Base-by-base conservation (phyloP, 2,888 invertebrate species). In the Gandaritis pyraliata region DNA sequence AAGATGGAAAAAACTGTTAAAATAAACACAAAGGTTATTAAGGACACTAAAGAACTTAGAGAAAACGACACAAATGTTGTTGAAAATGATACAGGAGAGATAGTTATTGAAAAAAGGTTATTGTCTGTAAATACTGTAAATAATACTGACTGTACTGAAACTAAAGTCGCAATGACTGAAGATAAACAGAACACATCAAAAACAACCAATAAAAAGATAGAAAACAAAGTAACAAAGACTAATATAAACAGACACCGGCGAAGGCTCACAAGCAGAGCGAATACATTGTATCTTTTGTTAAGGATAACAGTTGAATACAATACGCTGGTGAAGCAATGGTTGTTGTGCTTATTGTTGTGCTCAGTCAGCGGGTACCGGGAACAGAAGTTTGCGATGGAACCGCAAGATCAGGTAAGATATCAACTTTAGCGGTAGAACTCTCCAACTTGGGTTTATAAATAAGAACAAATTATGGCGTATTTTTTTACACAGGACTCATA, bases 381-480 rank as follows among this genome's bases (percentile, higher is more conserved):
- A 55, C 91, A 91, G 74, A 86, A 86, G 67, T 92, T 92, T 70
- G 91, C 90, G 0, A 88, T 92, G 16, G 91, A 92, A 47, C 91
- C 91, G 0, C 90, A 91, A 63, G 91, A 92, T 78, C 91, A 92
- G 87, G 91, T 91, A 61, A 81, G 83, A 46, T 45, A 48, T 16
- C 2, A 58, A 58, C 51, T 52, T 50, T 13, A 38, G 38, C 12
- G 12, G n/a, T 38, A n/a, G n/a, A 38, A 38, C 38, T 38, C n/a
- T 38, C n/a, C 6, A 38, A 33, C 10, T 38, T 23, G 2, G 6
- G 1, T 23, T 23, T 23, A 23, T 23, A 23, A 23, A 23, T 23
- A 2, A 23, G 23, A 23, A 23, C 6, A 23, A 23, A 23, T 23
- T 6, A 23, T 23, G 23, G 23, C 3, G 6, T 3, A 23, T 1